Evolutionary conservation across 2,888 invertebrate species (phyloP).

Genomic region (Cyrtodaria siliqua): DNA sequence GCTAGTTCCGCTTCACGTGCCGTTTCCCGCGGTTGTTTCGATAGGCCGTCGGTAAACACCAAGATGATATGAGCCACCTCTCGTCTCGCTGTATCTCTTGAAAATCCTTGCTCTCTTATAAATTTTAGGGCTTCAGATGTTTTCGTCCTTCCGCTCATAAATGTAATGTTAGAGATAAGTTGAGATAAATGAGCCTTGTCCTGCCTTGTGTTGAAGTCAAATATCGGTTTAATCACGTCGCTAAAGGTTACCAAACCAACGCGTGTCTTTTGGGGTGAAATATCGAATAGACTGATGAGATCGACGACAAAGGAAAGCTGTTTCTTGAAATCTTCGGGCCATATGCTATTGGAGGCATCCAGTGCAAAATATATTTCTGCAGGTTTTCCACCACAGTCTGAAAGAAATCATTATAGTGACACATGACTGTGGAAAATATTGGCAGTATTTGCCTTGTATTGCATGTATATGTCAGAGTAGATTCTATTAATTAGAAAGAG

Average conservation of each 20-base stretch:
- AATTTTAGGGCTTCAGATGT: constrained; percentile 61
- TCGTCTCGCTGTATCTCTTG: constrained; percentile 60
- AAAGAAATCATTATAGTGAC: too few relatives aligned
- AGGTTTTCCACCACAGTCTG: constrained; percentile 74
- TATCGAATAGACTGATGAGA: constrained; percentile 75
- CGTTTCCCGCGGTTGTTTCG: constrained; percentile 65
- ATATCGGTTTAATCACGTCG: constrained; percentile 60
- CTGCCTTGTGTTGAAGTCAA: constrained; percentile 60
- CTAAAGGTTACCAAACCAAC: constrained; percentile 78
- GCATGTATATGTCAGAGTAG: too few relatives aligned
- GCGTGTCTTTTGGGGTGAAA: constrained; percentile 70
- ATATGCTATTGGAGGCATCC: constrained; percentile 79
- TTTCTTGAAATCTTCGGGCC: constrained; percentile 76
- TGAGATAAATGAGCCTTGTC: constrained; percentile 54
- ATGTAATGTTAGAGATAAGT: constrained; percentile 54
- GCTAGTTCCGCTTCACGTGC: constrained; percentile 65
- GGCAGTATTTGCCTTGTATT: too few relatives aligned
- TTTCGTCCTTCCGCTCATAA: constrained; percentile 64
- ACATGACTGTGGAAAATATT: too few relatives aligned
- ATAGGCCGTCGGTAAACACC: constrained; percentile 74
- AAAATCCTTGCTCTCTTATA: constrained; percentile 68
- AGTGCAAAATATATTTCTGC: constrained; percentile 76
- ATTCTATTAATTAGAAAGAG: too few relatives aligned
- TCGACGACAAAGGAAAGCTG: constrained; percentile 75
- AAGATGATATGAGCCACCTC: constrained; percentile 78